Evolutionary conservation across 2,888 invertebrate genomes (phyloP), one percentile per base, ranked within the genome.

Genomic region (Tiphia femorata): DNA sequence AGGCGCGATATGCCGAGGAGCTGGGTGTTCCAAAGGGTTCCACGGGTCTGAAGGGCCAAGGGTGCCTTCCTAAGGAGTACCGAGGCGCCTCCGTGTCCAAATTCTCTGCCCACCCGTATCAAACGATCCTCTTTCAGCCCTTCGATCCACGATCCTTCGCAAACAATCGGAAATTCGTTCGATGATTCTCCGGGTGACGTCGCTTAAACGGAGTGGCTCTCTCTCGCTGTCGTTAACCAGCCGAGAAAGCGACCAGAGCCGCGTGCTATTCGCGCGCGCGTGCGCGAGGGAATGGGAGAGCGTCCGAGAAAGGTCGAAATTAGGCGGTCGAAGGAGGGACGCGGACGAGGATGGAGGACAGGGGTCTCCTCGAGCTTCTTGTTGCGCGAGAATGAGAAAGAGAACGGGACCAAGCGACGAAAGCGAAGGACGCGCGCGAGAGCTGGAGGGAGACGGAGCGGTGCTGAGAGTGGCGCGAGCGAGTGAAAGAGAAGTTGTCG

Each of bases 191-290:
- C n/a, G n/a, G n/a, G n/a, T n/a, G n/a, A n/a, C n/a, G n/a, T n/a
- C n/a, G n/a, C n/a, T n/a, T n/a, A n/a, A n/a, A n/a, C n/a, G n/a
- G n/a, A n/a, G n/a, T n/a, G n/a, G 25, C 25, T 40, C 30, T 38
- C 38, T 14, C 23, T 20, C 48, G 44, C 48, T 51, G 30, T 67
- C 50, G 51, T 67, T 67, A 67, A 67, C 67, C 54, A 62, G 58
- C 54, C 61, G 67, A 67, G 63, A 67, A 67, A 67, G 67, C 67
- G 67, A 56, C 56, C n/a, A n/a, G 41, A 38, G 3, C 49, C 44
- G 20, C 21, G 19, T 25, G 41, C 40, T 41, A 38, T 49, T 49
- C 33, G 38, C 12, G n/a, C n/a, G n/a, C n/a, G n/a, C n/a, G n/a
- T n/a, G 30, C 23, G 49, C 41, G 35, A 41, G 20, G 49, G 43